phyloP scores from a whole-genome alignment of 2,797 vertebrate species.

The Aulostomus chinensis region DNA sequence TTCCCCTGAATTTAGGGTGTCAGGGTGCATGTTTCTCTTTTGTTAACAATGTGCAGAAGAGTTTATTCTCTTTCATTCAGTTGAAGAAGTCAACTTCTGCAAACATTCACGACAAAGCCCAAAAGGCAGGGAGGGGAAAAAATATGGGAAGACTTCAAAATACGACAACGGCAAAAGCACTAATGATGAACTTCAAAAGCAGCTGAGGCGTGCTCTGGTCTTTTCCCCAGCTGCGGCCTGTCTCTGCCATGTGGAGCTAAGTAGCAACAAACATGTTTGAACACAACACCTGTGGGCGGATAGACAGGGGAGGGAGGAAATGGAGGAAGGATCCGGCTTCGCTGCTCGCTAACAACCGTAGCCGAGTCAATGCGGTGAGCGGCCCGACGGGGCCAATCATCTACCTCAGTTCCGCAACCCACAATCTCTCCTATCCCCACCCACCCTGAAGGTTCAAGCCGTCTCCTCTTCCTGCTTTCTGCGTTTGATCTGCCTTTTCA shows the following conservation, averaged over 20 bases:
- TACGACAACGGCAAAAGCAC: conserved; percentile 41
- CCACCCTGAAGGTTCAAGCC: conserved; percentile 24
- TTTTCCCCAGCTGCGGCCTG: conserved; percentile 32
- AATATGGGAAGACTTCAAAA: conserved; percentile 22
- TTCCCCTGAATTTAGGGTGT: conserved; percentile 14
- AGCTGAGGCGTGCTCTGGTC: conserved; percentile 29
- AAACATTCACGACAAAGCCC: conserved; percentile 35
- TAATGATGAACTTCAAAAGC: conserved; percentile 70
- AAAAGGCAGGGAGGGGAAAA: conserved; percentile 21
- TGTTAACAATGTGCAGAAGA: conserved; percentile 9
- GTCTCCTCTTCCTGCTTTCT: conserved; percentile 1
- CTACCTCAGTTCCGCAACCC: conserved; percentile 33
- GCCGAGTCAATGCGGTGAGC: conserved; percentile 44
- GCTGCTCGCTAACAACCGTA: conserved; percentile 58
- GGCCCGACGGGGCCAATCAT: conserved; percentile 66
- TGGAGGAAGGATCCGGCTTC: conserved; percentile 6
- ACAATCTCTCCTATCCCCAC: conserved; percentile 22
- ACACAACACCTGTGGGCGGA: conserved; percentile 70
- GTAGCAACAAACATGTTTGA: conserved; percentile 55
- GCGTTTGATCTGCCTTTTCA: conserved; percentile 61
- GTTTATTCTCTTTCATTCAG: conserved; percentile 35
- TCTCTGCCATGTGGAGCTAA: conserved; percentile 45
- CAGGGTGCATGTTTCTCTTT: conserved; percentile 26
- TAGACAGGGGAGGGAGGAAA: conserved; percentile 15
- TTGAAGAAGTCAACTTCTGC: conserved; percentile 15